Conservation (phyloP, 2,888 invertebrate genomes). For the Pantelozetes paolii region DNA sequence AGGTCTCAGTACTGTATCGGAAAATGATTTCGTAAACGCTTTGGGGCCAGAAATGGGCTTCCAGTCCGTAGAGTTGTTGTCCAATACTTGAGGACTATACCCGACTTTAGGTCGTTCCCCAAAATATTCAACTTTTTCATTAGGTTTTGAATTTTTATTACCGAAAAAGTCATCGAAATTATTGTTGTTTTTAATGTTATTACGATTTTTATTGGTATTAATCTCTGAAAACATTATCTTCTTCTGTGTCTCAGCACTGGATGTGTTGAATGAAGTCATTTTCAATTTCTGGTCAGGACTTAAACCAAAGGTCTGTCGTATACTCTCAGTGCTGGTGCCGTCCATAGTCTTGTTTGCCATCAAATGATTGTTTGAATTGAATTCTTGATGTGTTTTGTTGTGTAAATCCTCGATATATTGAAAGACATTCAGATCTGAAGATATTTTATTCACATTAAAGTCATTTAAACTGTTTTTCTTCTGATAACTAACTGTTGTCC, state of each 20-base stretch:
- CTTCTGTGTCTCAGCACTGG: neutral
- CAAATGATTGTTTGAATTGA: neutral
- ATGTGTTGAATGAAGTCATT: neutral
- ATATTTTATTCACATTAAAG: neutral
- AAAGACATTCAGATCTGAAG: neutral
- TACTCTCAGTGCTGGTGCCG: neutral
- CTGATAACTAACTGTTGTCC: too few species aligned
- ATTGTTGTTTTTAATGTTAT: neutral
- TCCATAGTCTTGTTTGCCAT: neutral
- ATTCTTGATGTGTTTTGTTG: neutral
- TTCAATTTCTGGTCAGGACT: neutral
- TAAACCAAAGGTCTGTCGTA: neutral
- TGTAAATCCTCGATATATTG: neutral
- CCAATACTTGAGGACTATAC: neutral
- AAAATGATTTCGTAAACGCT: too few species aligned
- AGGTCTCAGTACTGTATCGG: neutral
- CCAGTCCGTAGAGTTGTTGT: slow-evolving; percentile 3
- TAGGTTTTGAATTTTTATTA: neutral
- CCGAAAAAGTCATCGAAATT: too few species aligned
- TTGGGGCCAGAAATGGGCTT: neutral
- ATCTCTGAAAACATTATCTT: too few species aligned
- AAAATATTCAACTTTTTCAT: neutral
- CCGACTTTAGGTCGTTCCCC: neutral
- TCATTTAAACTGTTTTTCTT: too few species aligned
- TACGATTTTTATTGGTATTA: neutral